Evolutionary conservation across 2,888 invertebrate genomes (phyloP), one percentile per base, ranked within the genome.

Genomic region (Ametastegia equiseti): DNA sequence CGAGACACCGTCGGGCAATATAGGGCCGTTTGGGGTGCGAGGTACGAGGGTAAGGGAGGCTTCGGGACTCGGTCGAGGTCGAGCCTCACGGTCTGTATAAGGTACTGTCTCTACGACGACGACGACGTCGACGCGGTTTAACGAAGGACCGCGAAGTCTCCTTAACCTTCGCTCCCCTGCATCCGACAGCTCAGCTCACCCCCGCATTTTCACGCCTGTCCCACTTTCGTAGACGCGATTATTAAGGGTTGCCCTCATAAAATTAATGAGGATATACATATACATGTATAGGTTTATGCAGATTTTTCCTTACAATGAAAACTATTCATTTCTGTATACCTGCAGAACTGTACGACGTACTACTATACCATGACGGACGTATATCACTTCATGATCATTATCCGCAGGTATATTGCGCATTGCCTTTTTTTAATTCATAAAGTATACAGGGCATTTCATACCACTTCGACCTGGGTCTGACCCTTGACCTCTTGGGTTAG

Each of bases 81-180:
- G 80, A 71, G 71, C 78, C 60, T 27, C 80, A 69, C 67, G 67
- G 65, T 60, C 81, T 80, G 78, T 82, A 82, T 81, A n/a, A n/a
- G n/a, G 81, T 82, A 71, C 81, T 19, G 27, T 60, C 67, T 71
- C 47, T 47, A 71, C 71, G 30, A n/a, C n/a, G n/a, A n/a, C n/a
- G n/a, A n/a, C n/a, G n/a, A n/a, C n/a, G n/a, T n/a, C n/a, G n/a
- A 47, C n/a, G 27, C 71, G 71, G 82, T 84, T 83, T 84, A 84
- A 83, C 83, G 83, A 84, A 82, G 84, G 81, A 77, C 82, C 50
- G 65, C 65, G 30, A 3, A 13, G n/a, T 13, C 60, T 60, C 60
- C 30, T 60, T 60, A 30, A 60, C 30, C 60, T 60, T 60, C 30
- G 60, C 30, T 9, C 42, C 60, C 60, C 60, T 60, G 2, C 60